These are phyloP conservation scores for Zaprionus taronus DNA, from an alignment of 1,140 invertebrate species.

Conservation along the genomic window DNA sequence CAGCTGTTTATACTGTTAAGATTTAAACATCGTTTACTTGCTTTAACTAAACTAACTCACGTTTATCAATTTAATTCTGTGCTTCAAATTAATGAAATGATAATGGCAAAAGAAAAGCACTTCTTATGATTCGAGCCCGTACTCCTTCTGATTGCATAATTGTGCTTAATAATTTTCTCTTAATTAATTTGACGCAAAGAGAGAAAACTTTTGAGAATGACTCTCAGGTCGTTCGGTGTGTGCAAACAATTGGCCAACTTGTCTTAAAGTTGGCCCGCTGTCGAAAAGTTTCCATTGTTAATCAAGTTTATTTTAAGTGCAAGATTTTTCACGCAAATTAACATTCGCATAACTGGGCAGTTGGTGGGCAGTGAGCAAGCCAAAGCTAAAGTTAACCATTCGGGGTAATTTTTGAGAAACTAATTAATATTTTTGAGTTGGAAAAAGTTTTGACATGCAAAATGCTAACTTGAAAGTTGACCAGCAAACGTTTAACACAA, in stretches of 20 bases:
- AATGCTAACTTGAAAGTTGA: conserved; percentile 24
- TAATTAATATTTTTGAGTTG: conserved; percentile 60
- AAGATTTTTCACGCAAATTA: conserved; percentile 67
- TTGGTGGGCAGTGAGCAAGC: background rate
- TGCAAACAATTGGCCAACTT: conserved; percentile 69
- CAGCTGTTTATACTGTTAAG: too few relatives aligned
- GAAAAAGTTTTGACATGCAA: conserved; percentile 14
- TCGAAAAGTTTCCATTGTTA: conserved; percentile 66
- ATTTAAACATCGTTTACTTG: too few relatives aligned
- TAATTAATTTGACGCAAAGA: conserved; percentile 67
- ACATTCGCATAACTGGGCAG: conserved; percentile 54
- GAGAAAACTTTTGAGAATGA: conserved; percentile 43
- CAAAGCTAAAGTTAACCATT: conserved; percentile 10
- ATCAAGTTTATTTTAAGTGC: conserved; percentile 63
- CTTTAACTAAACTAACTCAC: background rate
- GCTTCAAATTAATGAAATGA: background rate
- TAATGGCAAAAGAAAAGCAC: background rate
- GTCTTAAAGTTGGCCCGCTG: conserved; percentile 49
- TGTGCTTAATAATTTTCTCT: conserved; percentile 49
- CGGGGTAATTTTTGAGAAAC: conserved; percentile 35
- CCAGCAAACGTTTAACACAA: background rate
- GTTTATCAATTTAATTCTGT: background rate
- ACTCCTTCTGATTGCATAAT: background rate
- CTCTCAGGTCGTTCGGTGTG: conserved; percentile 22
- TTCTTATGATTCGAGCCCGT: background rate